Base-by-base conservation (phyloP, 2,888 invertebrate genomes). In the Sthenelais limicola region DNA sequence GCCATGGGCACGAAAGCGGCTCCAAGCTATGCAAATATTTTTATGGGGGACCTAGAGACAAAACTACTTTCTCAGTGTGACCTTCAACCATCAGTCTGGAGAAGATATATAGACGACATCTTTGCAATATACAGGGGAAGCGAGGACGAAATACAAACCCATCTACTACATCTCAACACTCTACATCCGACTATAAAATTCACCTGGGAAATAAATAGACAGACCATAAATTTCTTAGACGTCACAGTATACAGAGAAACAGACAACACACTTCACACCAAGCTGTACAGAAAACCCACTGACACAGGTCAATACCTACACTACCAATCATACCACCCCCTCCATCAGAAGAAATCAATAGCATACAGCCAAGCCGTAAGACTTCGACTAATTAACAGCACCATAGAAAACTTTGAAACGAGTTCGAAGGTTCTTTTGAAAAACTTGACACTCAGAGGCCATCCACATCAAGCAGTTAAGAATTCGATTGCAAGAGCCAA, bases 1-100 rank as follows among this genome's bases (percentile, higher is more conserved):
- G 73, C 74, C 32, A 76, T 76, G 78, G 78, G 76, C 2, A 76
- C 69, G 18, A 71, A 58, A 70, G 68, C 74, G 66, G 75, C 77
- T 5, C 76, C 73, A 12, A 54, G 68, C 0, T 75, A 74, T 66
- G 73, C 73, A 21, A 71, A 69, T 30, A 56, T 77, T 12, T 77
- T 76, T 30, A 74, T 75, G 75, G 73, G 74, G 7, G 18, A 73
- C n/a, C 47, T 74, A 18, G 76, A 77, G 68, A 18, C 48, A 43
- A 28, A 62, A n/a, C 28, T 71, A 5, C 62, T 77, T n/a, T 7
- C n/a, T 7, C 32, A 48, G 1, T 35, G 38, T 12, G 52, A 62
- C 2, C 18, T 66, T 5, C 26, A 54, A 56, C 76, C 76, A 7
- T 4, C 12, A 18, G 0, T 74, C 3, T 76, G 71, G 48, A 35